Base-by-base conservation (phyloP, 2,113 vertebrate species). In the Gila orcuttii region DNA sequence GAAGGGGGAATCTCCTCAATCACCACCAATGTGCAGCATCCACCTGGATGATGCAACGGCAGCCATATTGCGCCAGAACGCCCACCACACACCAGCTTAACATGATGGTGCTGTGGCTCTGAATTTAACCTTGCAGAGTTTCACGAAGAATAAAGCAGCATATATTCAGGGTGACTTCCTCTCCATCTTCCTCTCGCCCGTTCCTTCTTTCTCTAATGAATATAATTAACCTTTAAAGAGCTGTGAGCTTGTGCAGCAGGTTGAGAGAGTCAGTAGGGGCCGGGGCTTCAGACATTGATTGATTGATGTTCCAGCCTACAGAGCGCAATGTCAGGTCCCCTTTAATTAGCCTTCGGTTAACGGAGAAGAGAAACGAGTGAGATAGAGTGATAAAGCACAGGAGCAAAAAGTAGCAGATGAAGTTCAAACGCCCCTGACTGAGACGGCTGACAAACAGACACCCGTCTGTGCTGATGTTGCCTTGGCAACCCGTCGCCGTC, bases 191-290 rank as follows among this genome's bases (percentile, higher is more conserved):
- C 19, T 36, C 36, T 25, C 17, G 62, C 15, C 33, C 17, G 36
- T 17, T 36, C 33, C 64, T n/a, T 52, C 36, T 55, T n/a, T 87
- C 45, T 87, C 55, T 90, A 88, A 91, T 91, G 86, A 88, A 90
- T 88, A 88, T 82, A 82, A 85, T 90, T 89, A 91, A 91, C 89
- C 89, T 90, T 91, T 90, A 73, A 78, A 71, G 73, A 71, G 88
- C 76, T 19, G 76, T 55, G 89, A 45, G 74, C 66, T 69, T 81
- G 82, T 76, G 82, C 59, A 52, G 87, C 71, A 57, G 87, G 47
- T 76, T 62, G 85, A 52, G 39, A 8, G 79, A 80, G 85, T 62
- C 75, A n/a, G 84, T 11, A 31, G 84, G 80, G 66, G 57, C 45
- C 5, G n/a, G 21, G 57, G 76, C 75, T 42, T 57, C 71, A 82